Conservation (phyloP, 2,888 invertebrate genomes). For the Cybosia mesomella region DNA sequence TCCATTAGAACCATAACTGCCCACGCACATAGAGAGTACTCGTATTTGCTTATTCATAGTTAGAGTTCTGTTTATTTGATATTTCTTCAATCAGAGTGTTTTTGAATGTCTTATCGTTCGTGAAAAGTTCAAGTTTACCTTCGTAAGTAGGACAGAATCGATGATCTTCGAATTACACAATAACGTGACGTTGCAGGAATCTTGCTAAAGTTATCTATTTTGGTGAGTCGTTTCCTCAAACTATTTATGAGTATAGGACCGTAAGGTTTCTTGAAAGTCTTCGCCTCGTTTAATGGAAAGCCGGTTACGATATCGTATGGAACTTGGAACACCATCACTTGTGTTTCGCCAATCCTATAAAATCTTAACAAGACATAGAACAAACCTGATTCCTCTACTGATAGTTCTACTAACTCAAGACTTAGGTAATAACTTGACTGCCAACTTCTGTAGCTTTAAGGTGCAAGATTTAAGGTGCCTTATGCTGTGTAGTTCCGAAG, state of each 20-base stretch:
- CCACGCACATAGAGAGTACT: not conserved
- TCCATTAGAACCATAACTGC: constrained; percentile 1
- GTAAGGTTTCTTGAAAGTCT: not conserved
- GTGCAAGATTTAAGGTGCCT: too few species aligned
- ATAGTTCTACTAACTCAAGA: too few species aligned
- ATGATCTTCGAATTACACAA: not conserved
- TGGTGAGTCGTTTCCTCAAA: not conserved
- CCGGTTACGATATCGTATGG: too few species aligned
- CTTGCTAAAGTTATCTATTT: not conserved
- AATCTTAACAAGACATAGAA: too few species aligned
- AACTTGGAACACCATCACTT: too few species aligned
- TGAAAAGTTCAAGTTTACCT: not conserved
- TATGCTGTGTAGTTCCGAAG: too few species aligned
- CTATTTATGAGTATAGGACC: not conserved
- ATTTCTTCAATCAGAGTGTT: not conserved
- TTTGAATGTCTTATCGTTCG: not conserved
- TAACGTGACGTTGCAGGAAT: not conserved
- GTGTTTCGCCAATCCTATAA: too few species aligned
- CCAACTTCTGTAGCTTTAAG: not conserved
- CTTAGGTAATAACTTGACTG: not conserved
- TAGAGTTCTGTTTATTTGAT: not conserved
- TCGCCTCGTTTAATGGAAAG: too few species aligned
- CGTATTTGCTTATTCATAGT: not conserved
- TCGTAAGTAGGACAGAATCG: not conserved
- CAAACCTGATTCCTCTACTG: too few species aligned